These are phyloP conservation scores for Guaruba guarouba DNA, from an alignment of 2,113 vertebrate species.

Conservation along the genomic window DNA sequence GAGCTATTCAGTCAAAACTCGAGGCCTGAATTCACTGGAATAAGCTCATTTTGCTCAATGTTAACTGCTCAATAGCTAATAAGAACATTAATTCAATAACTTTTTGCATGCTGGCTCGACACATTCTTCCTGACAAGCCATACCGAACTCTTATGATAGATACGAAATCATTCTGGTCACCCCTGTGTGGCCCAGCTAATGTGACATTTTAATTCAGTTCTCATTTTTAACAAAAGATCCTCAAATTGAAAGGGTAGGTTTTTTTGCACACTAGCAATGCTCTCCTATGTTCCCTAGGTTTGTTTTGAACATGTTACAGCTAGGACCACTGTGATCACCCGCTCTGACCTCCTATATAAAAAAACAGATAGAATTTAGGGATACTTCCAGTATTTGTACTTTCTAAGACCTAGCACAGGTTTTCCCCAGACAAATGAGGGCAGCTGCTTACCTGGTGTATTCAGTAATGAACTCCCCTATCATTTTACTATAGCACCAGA, in stretches of 20 bases:
- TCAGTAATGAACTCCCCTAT: background rate
- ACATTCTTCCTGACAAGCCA: background rate
- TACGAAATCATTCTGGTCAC: background rate
- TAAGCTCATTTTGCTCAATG: background rate
- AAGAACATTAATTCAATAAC: background rate
- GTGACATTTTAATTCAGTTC: background rate
- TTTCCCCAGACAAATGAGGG: background rate
- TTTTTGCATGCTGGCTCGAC: background rate
- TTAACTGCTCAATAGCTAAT: background rate
- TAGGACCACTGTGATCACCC: background rate
- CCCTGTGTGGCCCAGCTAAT: background rate
- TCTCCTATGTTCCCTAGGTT: background rate
- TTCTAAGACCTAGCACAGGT: background rate
- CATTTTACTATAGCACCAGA: background rate
- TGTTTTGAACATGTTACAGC: background rate
- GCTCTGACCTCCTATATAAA: background rate
- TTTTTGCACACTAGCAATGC: background rate
- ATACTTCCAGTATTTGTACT: background rate
- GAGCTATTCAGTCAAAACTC: background rate
- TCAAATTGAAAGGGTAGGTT: background rate
- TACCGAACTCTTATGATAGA: background rate
- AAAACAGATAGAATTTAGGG: background rate
- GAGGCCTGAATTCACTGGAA: background rate
- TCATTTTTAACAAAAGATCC: background rate
- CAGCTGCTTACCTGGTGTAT: background rate